Base-by-base conservation (phyloP, 2,113 vertebrate genomes). In the Oncorhynchus clarkii region DNA sequence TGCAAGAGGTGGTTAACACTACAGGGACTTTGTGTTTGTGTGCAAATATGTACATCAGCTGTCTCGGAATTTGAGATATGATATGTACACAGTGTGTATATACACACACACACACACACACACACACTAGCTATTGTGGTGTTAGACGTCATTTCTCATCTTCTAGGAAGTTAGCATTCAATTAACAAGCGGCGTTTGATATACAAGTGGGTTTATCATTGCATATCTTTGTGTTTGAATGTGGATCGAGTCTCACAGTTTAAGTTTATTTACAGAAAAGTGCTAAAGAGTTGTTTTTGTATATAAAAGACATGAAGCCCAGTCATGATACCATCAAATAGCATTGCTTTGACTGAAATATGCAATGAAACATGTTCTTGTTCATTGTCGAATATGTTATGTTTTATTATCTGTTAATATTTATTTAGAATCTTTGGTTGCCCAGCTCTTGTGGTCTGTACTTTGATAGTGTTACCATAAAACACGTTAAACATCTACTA, bases 1-100 rank as follows among this genome's bases (percentile, higher is more conserved):
- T 94, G 94, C 92, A 89, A 94, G 95, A 96, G 80, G 80, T 79
- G 94, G 89, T 16, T 22, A 24, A 62, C 59, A 22, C 93, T 94
- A 91, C 92, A 92, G 94, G 92, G 94, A 93, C 88, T 48, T 1
- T 60, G 78, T 80, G 80, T 89, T 88, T 88, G 81, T 87, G 80
- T 85, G 66, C 77, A 82, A 86, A 85, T 73, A 45, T 81, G 83
- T 51, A 20, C 11, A 24, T 16, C 70, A 67, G 48, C 60, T 20
- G 59, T 62, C 59, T 62, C 59, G 18, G 27, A 51, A 62, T 64
- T 74, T 34, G 13, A 67, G 66, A 67, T 67, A 67, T 27, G 26
- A 67, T 18, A 34, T 29, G 20, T 62, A 69, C 18, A 68, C 12
- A 34, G 2, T 67, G 24, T 31, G 11, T 22, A 62, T 13, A 34